Evolutionary conservation across 2,888 invertebrate species (phyloP), one percentile per base, ranked within the genome.

Genomic region (Osmoderma eremita): DNA sequence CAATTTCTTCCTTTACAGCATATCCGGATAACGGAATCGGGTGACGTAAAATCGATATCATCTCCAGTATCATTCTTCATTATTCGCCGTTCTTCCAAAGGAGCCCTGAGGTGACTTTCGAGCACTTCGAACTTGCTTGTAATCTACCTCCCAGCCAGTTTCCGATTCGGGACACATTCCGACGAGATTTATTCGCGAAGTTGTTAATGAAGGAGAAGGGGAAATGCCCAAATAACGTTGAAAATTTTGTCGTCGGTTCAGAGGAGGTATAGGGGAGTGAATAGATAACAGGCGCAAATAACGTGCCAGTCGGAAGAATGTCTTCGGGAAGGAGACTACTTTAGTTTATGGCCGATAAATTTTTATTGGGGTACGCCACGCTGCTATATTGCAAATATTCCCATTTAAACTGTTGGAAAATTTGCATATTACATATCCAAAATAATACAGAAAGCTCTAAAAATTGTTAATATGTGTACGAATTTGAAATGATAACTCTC

Each of bases 151-250:
- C n/a, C 42, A 20, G 39, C 39, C 22, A 30, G 30, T 6, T 30
- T 6, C 5, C 24, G 36, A 48, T 61, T 45, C 45, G 45, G 30
- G 36, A 45, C 58, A 41, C 58, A 36, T 61, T 61, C 24, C 58
- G 24, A 18, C 20, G 56, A 56, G 56, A 56, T 45, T 61, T 58
- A 58, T 58, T 24, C 42, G 15, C 42, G 24, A 61, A 45, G 58
- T 45, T 45, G 58, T 45, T 61, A 61, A 61, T 61, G 58, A 61
- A 30, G 58, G 15, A 42, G 42, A 58, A 42, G 42, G 42, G 45
- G 45, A 45, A 17, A 45, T 17, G 58, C 10, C 15, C 15, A 45
- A 30, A 30, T 45, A 45, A 45, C 42, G 45, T 45, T 61, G 30
- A 18, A 45, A 61, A 30, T 61, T 30, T 24, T 24, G 6, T 45